phyloP scores from a whole-genome alignment of 1,140 invertebrate genomes.

The Sycophila sp. region DNA sequence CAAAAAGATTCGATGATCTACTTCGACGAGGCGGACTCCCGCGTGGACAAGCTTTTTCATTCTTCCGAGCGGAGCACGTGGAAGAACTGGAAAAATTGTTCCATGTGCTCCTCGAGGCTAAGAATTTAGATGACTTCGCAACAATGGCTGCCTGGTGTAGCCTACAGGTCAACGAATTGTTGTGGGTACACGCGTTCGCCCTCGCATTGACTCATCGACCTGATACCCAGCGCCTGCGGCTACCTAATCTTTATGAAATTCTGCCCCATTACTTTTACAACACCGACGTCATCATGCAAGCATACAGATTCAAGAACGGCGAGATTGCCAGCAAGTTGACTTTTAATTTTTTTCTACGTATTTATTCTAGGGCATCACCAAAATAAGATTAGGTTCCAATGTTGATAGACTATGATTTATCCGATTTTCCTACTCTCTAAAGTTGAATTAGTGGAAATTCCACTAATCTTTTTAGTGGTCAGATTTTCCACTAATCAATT shows the following conservation, averaged over 20 bases:
- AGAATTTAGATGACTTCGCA: constrained; percentile 66
- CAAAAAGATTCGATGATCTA: neutral
- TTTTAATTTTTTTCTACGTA: neutral
- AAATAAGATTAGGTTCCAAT: too few relatives aligned
- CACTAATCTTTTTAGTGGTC: too few relatives aligned
- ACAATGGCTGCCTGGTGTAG: constrained; percentile 69
- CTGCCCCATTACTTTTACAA: constrained; percentile 74
- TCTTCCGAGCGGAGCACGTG: constrained; percentile 71
- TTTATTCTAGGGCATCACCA: too few relatives aligned
- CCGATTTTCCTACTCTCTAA: too few relatives aligned
- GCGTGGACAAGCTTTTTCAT: constrained; percentile 70
- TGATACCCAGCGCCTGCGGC: constrained; percentile 70
- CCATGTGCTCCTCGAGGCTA: constrained; percentile 76
- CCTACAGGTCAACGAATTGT: constrained; percentile 70
- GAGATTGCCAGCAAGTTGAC: constrained; percentile 20
- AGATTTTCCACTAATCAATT: too few relatives aligned
- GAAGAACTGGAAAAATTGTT: constrained; percentile 73
- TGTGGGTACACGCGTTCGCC: constrained; percentile 73
- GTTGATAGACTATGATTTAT: too few relatives aligned
- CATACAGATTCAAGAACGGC: constrained; percentile 67
- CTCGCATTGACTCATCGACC: constrained; percentile 71
- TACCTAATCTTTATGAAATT: constrained; percentile 77
- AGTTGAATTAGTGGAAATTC: too few relatives aligned
- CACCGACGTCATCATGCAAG: constrained; percentile 69
- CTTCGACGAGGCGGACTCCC: constrained; percentile 65